Evolutionary conservation across 1,140 invertebrate species (phyloP), one percentile per base, ranked within the genome.

Genomic region (Leptinotarsa undecemlineata): DNA sequence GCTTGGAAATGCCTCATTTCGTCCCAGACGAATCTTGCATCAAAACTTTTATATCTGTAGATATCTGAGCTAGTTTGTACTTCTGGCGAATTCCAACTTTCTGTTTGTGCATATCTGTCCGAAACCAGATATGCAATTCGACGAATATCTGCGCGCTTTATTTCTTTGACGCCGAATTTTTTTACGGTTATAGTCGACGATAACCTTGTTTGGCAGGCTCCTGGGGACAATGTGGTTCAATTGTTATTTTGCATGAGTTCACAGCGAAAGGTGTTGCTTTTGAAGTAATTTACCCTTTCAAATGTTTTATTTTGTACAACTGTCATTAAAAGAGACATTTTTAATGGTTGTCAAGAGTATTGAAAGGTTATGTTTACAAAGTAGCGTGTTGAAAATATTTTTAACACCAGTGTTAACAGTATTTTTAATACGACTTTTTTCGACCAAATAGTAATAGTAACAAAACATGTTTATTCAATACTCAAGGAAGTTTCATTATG

Each of bases 1-100:
- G 79, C 76, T 51, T 77, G 79, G 71, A 73, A 80, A 80, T 79
- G 79, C 74, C 75, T 76, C 77, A 77, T 80, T 80, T 75, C 33
- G 51, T 48, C 62, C 75, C 72, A 80, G 79, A 80, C 77, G 67
- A 74, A 79, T 69, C 77, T 80, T 77, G 78, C 77, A 78, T 77
- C 74, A 72, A 71, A 68, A 76, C 62, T 80, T 80, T 80, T 80
- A 80, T 78, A 78, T 75, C 77, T 72, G 69, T 60, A 77, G 69
- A 71, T 77, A 74, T 79, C 68, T 75, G 21, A 74, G 73, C 68
- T 77, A 73, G 71, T 77, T 77, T 68, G 23, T 57, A n/a, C 51
- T 57, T 57, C 2, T 42, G 33, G n/a, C 51, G 51, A 57, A 57
- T 57, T 57, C 17, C 48, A 75, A 68, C 64, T 78, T 72, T 74